Evolutionary conservation across 2,113 vertebrate genomes (phyloP), one percentile per base, ranked within the genome.

Genomic region (Oncorhynchus nerka): DNA sequence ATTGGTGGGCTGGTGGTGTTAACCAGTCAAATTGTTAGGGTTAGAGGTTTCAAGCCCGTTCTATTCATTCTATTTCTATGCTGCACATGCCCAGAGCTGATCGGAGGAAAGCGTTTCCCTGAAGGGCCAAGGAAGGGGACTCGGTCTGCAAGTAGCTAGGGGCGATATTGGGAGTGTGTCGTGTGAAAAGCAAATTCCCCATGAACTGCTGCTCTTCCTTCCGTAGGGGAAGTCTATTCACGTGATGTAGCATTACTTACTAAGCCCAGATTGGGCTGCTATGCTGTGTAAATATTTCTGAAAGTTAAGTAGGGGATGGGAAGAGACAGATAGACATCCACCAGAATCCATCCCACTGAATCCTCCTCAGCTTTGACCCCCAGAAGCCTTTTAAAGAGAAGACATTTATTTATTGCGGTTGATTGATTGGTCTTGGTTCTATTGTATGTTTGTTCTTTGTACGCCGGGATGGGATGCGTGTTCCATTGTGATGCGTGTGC

Each of bases 171-270:
- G 49, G 62, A 73, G 20, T 62, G 86, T 62, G 9, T 3, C 3
- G n/a, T 62, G n/a, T 62, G 51, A 12, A 69, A 62, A 81, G 70
- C 66, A 76, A 32, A 71, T 73, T 87, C 76, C 81, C 30, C 82
- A 76, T 4, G 88, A 85, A 87, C 77, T 89, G 89, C 90, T 92
- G 91, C 89, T 84, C 39, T 87, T 83, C 51, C 51, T 77, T 71
- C 32, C 24, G 59, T 78, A 81, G 93, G 94, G 93, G 94, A 93
- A 87, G 92, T 93, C 92, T 92, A 89, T 92, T 93, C 93, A 94
- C 94, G 93, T 94, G 91, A 95, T 96, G 97, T 98, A 98, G 96
- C 97, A 94, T 92, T 93, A 90, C 30, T 59, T 88, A 82, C 70
- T 67, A 83, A 93, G 88, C 95, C 95, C 95, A 93, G 88, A 90